Percentiles rank a stretch among this genome's conserved stretches.
These are phyloP conservation scores for Formica exsecta DNA, from an alignment of 1,140 invertebrate genomes.

Conservation along the genomic window DNA sequence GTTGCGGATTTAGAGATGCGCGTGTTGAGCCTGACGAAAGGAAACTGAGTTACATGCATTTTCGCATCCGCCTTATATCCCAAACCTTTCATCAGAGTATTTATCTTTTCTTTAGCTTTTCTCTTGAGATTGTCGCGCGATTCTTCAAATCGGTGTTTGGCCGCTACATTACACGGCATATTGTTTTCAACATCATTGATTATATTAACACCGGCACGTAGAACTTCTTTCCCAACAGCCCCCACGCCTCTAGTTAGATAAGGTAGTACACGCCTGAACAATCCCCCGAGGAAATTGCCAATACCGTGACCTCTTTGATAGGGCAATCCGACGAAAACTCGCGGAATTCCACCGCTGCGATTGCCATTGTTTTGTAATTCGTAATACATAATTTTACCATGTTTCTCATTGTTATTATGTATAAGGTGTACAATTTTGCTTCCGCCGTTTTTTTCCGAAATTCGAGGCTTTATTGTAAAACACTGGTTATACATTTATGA, in stretches of 20 bases:
- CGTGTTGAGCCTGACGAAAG: neutral
- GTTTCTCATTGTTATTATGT: no score
- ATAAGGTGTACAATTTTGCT: no score
- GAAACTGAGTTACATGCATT: neutral
- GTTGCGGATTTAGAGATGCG: neutral
- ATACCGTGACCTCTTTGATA: neutral
- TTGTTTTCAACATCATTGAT: neutral
- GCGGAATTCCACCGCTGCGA: neutral
- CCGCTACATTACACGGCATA: neutral
- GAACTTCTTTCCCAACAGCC: neutral
- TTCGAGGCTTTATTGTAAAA: no score
- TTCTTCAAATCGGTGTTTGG: neutral
- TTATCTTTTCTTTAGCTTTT: constrained; percentile 25
- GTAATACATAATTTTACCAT: no score
- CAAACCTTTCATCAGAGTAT: neutral
- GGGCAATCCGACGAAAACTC: neutral
- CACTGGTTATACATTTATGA: no score
- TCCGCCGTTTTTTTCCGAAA: no score
- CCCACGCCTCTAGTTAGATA: neutral
- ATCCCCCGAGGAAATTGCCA: neutral
- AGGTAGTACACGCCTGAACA: neutral
- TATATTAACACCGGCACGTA: neutral
- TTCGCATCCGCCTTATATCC: neutral
- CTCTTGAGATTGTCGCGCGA: neutral
- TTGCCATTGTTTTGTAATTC: neutral